Conservation (phyloP, 2,113 vertebrate genomes). For the Peromyscus maniculatus region DNA sequence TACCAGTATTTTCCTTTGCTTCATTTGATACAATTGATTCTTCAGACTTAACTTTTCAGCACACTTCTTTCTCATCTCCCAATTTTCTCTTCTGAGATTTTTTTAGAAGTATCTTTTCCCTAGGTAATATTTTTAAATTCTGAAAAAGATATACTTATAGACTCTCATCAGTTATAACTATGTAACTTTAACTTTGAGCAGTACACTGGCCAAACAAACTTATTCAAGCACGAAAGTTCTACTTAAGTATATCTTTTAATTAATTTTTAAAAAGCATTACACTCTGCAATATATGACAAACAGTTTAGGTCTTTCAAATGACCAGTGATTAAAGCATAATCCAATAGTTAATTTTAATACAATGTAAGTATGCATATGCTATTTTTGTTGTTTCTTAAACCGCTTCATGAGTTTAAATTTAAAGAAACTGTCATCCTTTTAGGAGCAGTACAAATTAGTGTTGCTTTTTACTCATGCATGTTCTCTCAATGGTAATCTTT, state of each 20-base stretch:
- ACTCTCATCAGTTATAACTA: neutral
- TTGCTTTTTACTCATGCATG: constrained; percentile 24
- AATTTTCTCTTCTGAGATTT: constrained; percentile 67
- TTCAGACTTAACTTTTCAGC: constrained; percentile 60
- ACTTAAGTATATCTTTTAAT: constrained; percentile 31
- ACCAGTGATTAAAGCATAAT: neutral
- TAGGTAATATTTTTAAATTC: constrained; percentile 83
- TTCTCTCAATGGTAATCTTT: constrained; percentile 11
- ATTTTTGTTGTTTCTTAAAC: constrained; percentile 48
- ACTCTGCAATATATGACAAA: constrained; percentile 30
- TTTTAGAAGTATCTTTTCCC: constrained; percentile 78
- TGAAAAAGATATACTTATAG: constrained; percentile 54
- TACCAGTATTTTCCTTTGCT: constrained; percentile 79
- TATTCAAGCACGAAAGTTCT: constrained; percentile 41
- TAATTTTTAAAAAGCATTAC: neutral
- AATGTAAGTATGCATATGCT: neutral
- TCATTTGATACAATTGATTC: constrained; percentile 72
- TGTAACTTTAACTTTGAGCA: constrained; percentile 40
- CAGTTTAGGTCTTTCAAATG: constrained; percentile 43
- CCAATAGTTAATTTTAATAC: constrained; percentile 5
- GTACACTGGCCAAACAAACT: neutral
- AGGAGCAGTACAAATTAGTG: neutral
- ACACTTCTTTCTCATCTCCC: constrained; percentile 63
- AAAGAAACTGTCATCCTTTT: neutral
- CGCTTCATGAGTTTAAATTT: neutral